phyloP scores from a whole-genome alignment of 1,140 invertebrate species.

The Palaemon carinicauda region DNA sequence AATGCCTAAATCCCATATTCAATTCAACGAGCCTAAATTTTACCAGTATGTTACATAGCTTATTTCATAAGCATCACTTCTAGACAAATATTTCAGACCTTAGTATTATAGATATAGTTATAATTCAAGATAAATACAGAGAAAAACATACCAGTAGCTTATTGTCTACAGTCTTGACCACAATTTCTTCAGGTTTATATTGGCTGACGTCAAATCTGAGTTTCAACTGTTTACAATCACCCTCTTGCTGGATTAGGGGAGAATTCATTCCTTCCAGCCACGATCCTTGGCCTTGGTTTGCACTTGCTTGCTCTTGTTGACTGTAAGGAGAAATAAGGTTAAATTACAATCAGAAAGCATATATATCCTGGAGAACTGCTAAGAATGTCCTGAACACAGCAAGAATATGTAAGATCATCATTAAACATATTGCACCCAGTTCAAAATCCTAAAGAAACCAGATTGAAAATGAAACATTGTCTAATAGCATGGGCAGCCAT shows the following conservation, averaged over 20 bases:
- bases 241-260: constrained; percentile 85
- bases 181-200: constrained; percentile 93
- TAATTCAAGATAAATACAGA: background rate
- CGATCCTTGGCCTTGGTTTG: constrained; percentile 54
- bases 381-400: no score
- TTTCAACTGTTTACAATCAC: constrained; percentile 87
- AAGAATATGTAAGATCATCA: no score
- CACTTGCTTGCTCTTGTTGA: constrained; percentile 53
- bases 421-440: no score
- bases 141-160: constrained; percentile 84
- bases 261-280: constrained; percentile 86
- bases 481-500: no score
- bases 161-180: constrained; percentile 95
- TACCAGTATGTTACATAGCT: no score
- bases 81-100: background rate
- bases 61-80: no score
- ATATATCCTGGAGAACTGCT: no score
- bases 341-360: no score
- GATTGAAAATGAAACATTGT: no score
- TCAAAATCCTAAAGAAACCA: no score
- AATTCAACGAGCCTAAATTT: no score
- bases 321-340: constrained; percentile 28
- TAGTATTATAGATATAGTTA: background rate
- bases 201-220: constrained; percentile 93
- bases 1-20: no score